phyloP scores from a whole-genome alignment of 2,888 invertebrate genomes.

The Onthophagus sagittarius region DNA sequence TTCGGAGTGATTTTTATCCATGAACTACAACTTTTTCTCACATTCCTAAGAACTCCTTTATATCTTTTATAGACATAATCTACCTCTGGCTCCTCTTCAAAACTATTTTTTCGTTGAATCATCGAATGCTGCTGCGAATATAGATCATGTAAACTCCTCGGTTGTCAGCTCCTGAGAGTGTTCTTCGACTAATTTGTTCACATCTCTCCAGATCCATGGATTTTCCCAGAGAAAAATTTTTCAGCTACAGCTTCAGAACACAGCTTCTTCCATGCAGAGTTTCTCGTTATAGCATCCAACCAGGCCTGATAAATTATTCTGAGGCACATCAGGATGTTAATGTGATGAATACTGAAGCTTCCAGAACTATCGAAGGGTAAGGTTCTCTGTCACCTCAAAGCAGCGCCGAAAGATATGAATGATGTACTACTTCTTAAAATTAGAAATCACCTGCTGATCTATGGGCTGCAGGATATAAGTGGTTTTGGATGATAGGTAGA shows the following conservation, averaged over 20 bases:
- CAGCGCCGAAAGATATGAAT: neutral
- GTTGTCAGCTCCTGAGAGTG: conserved; percentile 35
- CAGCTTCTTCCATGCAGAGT: conserved; percentile 24
- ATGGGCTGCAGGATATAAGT: conserved; percentile 24
- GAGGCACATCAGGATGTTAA: conserved; percentile 33
- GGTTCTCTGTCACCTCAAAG: too few relatives aligned
- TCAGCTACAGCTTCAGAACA: conserved; percentile 31
- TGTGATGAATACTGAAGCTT: conserved; percentile 40
- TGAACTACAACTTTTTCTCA: conserved; percentile 22
- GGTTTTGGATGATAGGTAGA: conserved; percentile 18
- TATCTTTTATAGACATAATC: conserved; percentile 9
- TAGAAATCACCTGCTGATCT: conserved; percentile 12
- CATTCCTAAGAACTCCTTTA: conserved; percentile 22
- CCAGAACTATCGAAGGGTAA: conserved; percentile 37
- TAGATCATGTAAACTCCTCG: conserved; percentile 24
- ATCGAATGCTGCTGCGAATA: conserved; percentile 11
- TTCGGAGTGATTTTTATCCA: conserved; percentile 23
- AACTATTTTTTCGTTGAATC: neutral
- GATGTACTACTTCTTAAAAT: conserved; percentile 10
- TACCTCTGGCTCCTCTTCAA: conserved; percentile 8
- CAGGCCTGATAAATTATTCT: conserved; percentile 24
- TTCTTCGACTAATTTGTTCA: conserved; percentile 14
- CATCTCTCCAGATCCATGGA: conserved; percentile 11
- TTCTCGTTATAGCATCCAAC: conserved; percentile 22
- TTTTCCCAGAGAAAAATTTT: conserved; percentile 31